A percentile compares a stretch with the other conserved stretches of the same genome.
phyloP scores from a whole-genome alignment of 2,888 invertebrate genomes.

The Lapara coniferarum region DNA sequence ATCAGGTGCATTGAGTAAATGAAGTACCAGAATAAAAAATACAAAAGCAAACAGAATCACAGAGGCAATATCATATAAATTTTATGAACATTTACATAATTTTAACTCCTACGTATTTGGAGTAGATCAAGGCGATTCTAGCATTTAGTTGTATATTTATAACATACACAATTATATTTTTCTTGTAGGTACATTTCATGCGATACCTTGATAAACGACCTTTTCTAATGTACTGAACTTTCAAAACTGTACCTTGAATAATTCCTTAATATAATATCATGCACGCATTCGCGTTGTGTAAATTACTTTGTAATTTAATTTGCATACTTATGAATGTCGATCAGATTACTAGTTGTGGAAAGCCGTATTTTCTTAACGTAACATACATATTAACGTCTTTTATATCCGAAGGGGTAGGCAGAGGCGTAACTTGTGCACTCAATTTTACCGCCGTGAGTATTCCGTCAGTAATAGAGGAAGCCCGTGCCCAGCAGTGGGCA shows the following conservation, averaged over 20 bases:
- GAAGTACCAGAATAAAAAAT: too few species aligned
- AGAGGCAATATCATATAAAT: too few species aligned
- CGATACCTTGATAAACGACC: slow-evolving; percentile 9
- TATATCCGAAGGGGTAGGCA: too few species aligned
- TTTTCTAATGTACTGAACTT: slow-evolving; percentile 6
- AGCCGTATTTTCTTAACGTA: too few species aligned
- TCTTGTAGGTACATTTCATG: background rate
- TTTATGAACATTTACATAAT: background rate
- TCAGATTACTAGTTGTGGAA: too few species aligned
- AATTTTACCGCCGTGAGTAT: too few species aligned
- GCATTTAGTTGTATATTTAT: background rate
- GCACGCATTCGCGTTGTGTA: background rate
- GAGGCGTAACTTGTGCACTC: too few species aligned
- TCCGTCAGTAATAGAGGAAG: background rate
- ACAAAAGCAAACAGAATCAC: too few species aligned
- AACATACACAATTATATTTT: background rate
- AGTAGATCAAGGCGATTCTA: slow-evolving; percentile 3
- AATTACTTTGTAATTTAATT: background rate
- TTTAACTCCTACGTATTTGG: background rate
- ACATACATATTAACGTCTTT: too few species aligned
- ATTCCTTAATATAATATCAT: background rate
- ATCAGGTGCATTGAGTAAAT: too few species aligned
- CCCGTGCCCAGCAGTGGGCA: too few species aligned
- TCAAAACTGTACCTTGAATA: slow-evolving; percentile 22
- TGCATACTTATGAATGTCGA: too few species aligned